These are phyloP conservation scores for Catostomus latipinnis DNA, from an alignment of 2,797 vertebrate species.

Conservation along the genomic window DNA sequence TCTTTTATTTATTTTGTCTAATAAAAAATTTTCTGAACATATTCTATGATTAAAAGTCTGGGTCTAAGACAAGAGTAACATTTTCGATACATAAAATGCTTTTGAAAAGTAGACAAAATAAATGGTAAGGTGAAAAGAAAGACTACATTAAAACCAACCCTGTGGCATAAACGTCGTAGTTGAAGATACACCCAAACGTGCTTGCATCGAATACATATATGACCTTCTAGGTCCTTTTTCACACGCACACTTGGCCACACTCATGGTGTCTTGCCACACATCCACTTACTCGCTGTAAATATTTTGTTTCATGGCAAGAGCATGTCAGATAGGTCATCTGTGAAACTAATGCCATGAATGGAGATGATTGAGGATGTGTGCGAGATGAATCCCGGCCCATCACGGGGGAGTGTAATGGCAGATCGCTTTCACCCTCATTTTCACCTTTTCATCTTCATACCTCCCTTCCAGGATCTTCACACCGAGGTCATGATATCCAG, in stretches of 20 bases:
- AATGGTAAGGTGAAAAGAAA: too few species aligned
- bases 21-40: too few species aligned
- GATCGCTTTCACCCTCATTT: slow-evolving; percentile 74
- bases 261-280: not conserved
- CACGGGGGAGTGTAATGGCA: slow-evolving; percentile 72
- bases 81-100: too few species aligned
- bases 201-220: too few species aligned
- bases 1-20: too few species aligned
- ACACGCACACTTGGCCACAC: slow-evolving; percentile 15
- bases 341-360: slow-evolving; percentile 55
- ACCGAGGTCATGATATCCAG: slow-evolving; percentile 60
- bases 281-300: not conserved
- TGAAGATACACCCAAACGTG: too few species aligned
- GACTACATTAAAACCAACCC: too few species aligned
- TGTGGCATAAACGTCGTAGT: too few species aligned
- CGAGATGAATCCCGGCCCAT: slow-evolving; percentile 75
- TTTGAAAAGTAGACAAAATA: too few species aligned
- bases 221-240: too few species aligned
- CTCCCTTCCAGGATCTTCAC: slow-evolving; percentile 3
- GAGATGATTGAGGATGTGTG: slow-evolving; percentile 57
- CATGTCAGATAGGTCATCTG: slow-evolving; percentile 55
- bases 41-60: too few species aligned
- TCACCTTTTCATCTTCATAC: slow-evolving; percentile 46
- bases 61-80: too few species aligned
- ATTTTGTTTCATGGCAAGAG: slow-evolving; percentile 21